Conservation (phyloP, 2,888 invertebrate species). For the Dryobotodes eremita region DNA sequence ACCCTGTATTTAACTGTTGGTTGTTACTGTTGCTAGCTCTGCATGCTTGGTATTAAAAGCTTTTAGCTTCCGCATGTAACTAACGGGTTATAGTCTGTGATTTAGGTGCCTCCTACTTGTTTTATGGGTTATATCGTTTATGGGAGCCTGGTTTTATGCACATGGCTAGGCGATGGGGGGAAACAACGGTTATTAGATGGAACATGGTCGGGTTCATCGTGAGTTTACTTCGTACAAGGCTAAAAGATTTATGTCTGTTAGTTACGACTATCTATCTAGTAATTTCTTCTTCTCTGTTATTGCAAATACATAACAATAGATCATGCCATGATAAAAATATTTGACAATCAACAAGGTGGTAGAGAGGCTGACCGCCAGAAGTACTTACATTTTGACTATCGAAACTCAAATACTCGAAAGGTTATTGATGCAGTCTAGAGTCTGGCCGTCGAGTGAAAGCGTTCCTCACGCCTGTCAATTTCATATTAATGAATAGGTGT, state of each 20-base stretch:
- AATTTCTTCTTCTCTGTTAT: neutral
- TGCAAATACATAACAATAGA: neutral
- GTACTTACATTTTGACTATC: neutral
- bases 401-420: neutral
- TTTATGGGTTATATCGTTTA: constrained; percentile 53
- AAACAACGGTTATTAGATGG: constrained; percentile 20
- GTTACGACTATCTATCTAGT: neutral
- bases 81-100: constrained; percentile 49
- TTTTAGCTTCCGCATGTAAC: constrained; percentile 54
- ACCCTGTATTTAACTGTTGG: constrained; percentile 37
- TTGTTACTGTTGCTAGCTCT: constrained; percentile 10
- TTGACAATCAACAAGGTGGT: neutral
- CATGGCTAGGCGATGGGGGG: constrained; percentile 29
- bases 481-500: too few species aligned
- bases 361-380: neutral
- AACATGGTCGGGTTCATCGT: neutral
- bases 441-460: too few species aligned
- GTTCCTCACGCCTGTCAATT: too few species aligned
- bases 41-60: constrained; percentile 54
- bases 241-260: neutral
- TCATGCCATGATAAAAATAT: neutral
- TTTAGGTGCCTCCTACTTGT: constrained; percentile 51
- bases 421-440: too few species aligned
- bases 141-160: constrained; percentile 41
- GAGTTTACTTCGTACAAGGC: constrained; percentile 18